Conservation (phyloP, 2,113 vertebrate genomes). For the Arizona elegans region DNA sequence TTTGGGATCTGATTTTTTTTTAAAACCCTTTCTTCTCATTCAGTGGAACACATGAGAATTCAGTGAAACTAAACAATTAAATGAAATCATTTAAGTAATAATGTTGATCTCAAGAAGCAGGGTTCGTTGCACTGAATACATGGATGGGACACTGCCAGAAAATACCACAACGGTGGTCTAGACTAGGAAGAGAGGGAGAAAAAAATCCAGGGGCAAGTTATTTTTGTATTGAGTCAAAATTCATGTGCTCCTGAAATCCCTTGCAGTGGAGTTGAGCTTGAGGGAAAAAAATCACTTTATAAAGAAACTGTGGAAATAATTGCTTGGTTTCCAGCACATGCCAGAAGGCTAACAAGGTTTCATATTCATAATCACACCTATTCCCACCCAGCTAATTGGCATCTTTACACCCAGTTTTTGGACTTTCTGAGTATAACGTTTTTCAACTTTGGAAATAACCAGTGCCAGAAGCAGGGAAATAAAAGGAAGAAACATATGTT, state of each 20-base stretch:
- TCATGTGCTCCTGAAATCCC: background rate
- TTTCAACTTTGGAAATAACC: background rate
- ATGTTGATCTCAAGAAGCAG: background rate
- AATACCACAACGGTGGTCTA: background rate
- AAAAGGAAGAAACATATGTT: background rate
- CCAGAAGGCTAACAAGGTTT: background rate
- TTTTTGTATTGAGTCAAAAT: background rate
- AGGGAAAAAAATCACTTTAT: background rate
- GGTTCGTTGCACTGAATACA: background rate
- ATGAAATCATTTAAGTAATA: background rate
- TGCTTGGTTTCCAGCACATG: background rate
- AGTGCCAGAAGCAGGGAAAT: background rate
- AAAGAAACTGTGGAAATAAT: background rate
- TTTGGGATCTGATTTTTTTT: background rate
- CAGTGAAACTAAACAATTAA: background rate
- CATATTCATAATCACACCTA: background rate
- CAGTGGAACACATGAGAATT: background rate
- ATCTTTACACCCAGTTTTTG: background rate
- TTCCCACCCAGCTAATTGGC: background rate
- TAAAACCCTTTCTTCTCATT: background rate
- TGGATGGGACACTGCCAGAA: background rate
- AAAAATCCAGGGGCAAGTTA: background rate
- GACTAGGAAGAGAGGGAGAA: background rate
- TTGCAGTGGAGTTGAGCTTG: background rate
- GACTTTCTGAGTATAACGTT: background rate